Base-by-base conservation (phyloP, 2,113 vertebrate genomes). In the Oxygymnocypris stewartii region DNA sequence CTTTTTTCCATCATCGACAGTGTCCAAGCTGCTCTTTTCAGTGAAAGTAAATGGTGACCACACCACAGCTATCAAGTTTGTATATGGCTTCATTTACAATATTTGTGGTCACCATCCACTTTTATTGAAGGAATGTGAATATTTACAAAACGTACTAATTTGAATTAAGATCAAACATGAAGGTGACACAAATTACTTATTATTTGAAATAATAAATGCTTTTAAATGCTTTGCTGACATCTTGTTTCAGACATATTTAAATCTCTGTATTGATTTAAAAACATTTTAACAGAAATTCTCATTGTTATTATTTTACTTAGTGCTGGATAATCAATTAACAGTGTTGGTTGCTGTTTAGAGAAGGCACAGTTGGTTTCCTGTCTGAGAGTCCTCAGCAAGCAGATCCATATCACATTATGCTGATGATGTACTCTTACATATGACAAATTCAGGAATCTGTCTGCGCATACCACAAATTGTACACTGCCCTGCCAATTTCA, bases 361-460 rank as follows among this genome's bases (percentile, higher is more conserved):
- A 59, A 61, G 54, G 51, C 61, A 11, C n/a, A 49, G 4, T 20
- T 82, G 40, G 54, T 31, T 82, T 82, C 13, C 4, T 25, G 7
- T 63, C 42, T 82, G 80, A 82, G 25, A 37, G 16, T 35, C 37
- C 18, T 61, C 16, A 20, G 25, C 0, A 51, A 69, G 63, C 25
- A 82, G 42, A 82, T 69, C 40, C 25, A 49, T 82, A 82, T 67
- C 80, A 82, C 9, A 35, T 67, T 82, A 42, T 23, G 79, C 79
- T 81, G 79, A 81, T 63, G 54, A 81, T 81, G 61, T 82, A 23
- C 40, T 82, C 7, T 82, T 31, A 31, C 13, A 47, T 67, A 18
- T 65, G 59, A 82, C 49, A 77, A 49, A 25, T 77, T 25, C 20
- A 12, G 4, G n/a, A 47, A 47, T 31, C 42, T 67, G 79, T 82